Conservation (phyloP, 2,888 invertebrate species). For the Cosmia trapezina region DNA sequence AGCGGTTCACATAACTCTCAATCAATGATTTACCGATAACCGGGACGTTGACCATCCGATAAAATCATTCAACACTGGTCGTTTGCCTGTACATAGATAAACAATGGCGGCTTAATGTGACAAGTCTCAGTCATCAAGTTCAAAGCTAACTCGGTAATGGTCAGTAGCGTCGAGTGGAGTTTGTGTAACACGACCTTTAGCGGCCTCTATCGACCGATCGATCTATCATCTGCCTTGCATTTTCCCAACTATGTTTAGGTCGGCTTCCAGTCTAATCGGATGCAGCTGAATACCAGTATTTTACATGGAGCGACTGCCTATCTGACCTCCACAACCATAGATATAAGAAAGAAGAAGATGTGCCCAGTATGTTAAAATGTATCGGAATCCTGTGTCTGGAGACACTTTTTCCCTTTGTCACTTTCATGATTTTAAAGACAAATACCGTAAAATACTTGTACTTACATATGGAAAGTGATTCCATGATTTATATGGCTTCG, state of each 20-base stretch:
- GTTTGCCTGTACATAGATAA: not conserved
- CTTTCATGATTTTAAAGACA: no score
- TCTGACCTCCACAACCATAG: not conserved
- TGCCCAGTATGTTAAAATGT: no score
- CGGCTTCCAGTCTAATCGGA: not conserved
- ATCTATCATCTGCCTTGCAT: not conserved
- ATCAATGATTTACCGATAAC: constrained; percentile 17
- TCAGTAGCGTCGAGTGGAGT: not conserved
- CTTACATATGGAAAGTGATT: no score
- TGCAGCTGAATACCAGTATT: not conserved
- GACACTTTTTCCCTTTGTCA: no score
- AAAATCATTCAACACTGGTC: not conserved
- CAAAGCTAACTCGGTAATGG: not conserved
- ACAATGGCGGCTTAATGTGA: not conserved
- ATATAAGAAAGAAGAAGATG: no score
- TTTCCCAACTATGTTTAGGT: not conserved
- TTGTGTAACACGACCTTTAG: not conserved
- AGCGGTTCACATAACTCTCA: not conserved
- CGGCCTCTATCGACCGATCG: not conserved
- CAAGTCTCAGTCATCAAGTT: not conserved
- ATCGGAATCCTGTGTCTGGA: no score
- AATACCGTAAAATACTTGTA: no score
- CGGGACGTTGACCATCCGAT: constrained; percentile 5
- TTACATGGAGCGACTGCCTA: not conserved
- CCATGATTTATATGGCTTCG: no score